Evolutionary conservation across 2,797 vertebrate genomes (phyloP).

Genomic region (Pachyuromys duprasi): DNA sequence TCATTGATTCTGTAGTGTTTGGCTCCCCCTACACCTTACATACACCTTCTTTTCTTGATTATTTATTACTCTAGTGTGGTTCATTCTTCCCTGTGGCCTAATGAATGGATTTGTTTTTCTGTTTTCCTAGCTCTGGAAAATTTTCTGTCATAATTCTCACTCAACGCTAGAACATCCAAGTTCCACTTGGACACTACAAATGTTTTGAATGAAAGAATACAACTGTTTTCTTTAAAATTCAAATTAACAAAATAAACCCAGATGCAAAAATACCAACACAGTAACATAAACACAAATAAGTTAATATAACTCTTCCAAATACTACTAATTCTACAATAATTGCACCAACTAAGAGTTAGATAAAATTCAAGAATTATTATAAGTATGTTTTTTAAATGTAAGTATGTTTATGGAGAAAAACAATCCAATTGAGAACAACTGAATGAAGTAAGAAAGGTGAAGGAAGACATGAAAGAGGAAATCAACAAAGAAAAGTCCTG

Average conservation of each 20-base stretch:
- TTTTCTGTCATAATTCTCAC: too few species aligned
- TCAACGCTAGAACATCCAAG: neutral
- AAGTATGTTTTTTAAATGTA: neutral
- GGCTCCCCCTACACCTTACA: too few species aligned
- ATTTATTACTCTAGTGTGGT: too few species aligned
- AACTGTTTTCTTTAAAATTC: neutral
- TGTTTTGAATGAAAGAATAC: neutral
- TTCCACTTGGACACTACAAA: neutral
- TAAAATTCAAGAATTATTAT: neutral
- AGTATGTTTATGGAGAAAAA: neutral
- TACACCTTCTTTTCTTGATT: too few species aligned
- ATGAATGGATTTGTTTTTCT: too few species aligned
- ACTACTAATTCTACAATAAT: neutral
- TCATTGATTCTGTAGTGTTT: too few species aligned
- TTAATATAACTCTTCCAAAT: neutral
- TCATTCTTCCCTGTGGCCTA: too few species aligned
- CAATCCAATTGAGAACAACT: neutral
- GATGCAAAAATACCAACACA: neutral
- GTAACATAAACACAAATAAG: neutral
- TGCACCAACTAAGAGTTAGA: neutral
- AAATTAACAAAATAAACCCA: neutral
- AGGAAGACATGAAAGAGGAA: neutral
- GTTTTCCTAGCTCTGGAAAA: too few species aligned
- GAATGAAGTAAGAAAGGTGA: neutral
- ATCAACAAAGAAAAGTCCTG: neutral